Conservation (phyloP, 2,888 invertebrate species). For the Leptopilina myrica region DNA sequence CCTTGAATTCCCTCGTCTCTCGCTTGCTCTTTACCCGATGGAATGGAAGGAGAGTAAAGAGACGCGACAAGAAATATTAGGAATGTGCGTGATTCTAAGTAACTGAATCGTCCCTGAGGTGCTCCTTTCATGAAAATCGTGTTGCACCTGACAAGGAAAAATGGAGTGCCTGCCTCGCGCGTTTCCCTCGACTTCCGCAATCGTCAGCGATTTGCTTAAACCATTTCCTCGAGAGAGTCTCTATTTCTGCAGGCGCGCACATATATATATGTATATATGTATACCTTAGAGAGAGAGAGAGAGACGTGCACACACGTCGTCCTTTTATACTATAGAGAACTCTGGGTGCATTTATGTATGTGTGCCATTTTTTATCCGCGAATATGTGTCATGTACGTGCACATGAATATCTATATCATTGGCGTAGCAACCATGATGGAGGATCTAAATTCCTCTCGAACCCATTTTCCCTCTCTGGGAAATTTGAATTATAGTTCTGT, state of each 20-base stretch:
- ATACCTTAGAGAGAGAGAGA: too few species aligned
- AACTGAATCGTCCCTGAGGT: conserved; percentile 37
- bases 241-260: conserved; percentile 21
- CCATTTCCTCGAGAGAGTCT: conserved; percentile 30
- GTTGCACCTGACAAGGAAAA: conserved; percentile 40
- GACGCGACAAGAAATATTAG: conserved; percentile 39
- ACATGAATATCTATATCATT: too few species aligned
- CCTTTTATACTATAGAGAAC: too few species aligned
- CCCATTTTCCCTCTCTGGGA: too few species aligned
- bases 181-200: conserved; percentile 25
- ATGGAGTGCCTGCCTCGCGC: conserved; percentile 25
- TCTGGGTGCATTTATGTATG: too few species aligned
- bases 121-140: conserved; percentile 40
- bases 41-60: not conserved
- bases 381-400: too few species aligned
- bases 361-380: too few species aligned
- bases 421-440: too few species aligned
- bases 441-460: too few species aligned
- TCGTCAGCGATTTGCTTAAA: conserved; percentile 41
- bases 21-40: not conserved
- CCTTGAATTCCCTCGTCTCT: not conserved
- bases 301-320: too few species aligned
- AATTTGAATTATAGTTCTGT: too few species aligned
- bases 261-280: not conserved
- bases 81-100: conserved; percentile 40